Percentiles rank a stretch among this genome's conserved stretches.
These are phyloP conservation scores for Pharmacophagus antenor DNA, from an alignment of 2,888 invertebrate species.

Conservation along the genomic window DNA sequence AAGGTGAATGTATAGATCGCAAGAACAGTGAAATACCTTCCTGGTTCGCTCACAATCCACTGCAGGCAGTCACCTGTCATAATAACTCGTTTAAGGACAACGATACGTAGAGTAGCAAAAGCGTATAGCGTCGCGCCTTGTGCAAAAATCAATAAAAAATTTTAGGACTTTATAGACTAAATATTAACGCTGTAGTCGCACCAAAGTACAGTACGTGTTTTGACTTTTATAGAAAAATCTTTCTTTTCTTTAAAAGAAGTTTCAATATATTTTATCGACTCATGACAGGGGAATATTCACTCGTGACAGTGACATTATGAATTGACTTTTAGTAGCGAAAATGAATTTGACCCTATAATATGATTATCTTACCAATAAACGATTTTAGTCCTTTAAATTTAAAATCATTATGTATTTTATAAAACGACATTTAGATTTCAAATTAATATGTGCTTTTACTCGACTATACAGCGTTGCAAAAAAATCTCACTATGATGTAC, in stretches of 20 bases:
- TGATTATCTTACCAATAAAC: conserved; percentile 39
- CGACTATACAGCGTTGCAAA: conserved; percentile 60
- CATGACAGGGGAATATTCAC: no score
- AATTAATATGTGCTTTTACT: conserved; percentile 45
- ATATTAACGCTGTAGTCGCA: neutral
- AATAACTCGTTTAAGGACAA: conserved; percentile 14
- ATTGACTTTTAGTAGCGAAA: conserved; percentile 36
- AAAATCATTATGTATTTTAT: conserved; percentile 65
- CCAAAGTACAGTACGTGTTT: no score
- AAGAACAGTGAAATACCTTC: conserved; percentile 22
- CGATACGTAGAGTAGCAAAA: conserved; percentile 7
- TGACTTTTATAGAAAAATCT: no score
- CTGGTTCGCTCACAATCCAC: conserved; percentile 13
- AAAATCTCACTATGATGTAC: conserved; percentile 85
- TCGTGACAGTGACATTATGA: conserved; percentile 8
- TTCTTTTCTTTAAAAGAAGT: no score
- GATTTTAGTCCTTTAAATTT: conserved; percentile 41
- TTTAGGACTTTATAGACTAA: neutral
- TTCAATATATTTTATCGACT: no score
- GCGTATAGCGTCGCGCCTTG: no score
- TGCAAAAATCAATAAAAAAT: no score
- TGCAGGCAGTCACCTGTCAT: conserved; percentile 7
- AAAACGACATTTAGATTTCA: conserved; percentile 49
- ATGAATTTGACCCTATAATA: conserved; percentile 53
- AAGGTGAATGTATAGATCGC: conserved; percentile 22